Base-by-base conservation (phyloP, 1,140 invertebrate species). In the Wiebesia pumilae region DNA sequence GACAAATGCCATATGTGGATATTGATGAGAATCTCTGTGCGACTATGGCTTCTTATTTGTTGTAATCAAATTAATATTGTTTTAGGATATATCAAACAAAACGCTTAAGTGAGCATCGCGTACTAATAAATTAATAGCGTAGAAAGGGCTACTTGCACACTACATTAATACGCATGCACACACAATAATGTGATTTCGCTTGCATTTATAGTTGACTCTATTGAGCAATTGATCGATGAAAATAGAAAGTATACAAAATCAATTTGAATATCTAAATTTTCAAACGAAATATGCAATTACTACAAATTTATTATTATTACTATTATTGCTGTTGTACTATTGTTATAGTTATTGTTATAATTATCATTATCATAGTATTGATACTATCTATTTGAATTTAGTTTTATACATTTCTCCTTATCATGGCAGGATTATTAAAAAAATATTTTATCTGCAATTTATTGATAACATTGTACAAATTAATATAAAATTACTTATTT, bases 31-130 rank as follows among this genome's bases (percentile, higher is more conserved):
- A 43, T 27, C n/a, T 27, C 12, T 40, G 24, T 1, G 38, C 27
- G 10, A n/a, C 30, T 35, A 62, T 75, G 38, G 6, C 43, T 81
- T 58, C 9, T 65, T 81, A 65, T 40, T 81, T 67, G 24, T 81
- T 62, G 30, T 62, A 62, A 80, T 65, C 35, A 19, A 16, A 65
- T 80, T 40, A 65, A 67, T 81, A 81, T 81, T 67, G n/a, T 79
- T 65, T 65, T 43, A 9, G 21, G 1, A n/a, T 67, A 43, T 62
- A 40, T n/a, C 0, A 38, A 38, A 43, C 2, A 38, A 40, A 43
- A 43, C 7, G 27, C 40, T 75, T 27, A 75, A n/a, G 38, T 14
- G 24, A 75, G 24, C 38, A 75, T 43, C 38, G 38, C 9, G 30
- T 75, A 24, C 35, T 73, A 3, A 6, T 19, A 75, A 75, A 75